Conservation (phyloP, 1,140 invertebrate genomes). For the Sinella curviseta region DNA sequence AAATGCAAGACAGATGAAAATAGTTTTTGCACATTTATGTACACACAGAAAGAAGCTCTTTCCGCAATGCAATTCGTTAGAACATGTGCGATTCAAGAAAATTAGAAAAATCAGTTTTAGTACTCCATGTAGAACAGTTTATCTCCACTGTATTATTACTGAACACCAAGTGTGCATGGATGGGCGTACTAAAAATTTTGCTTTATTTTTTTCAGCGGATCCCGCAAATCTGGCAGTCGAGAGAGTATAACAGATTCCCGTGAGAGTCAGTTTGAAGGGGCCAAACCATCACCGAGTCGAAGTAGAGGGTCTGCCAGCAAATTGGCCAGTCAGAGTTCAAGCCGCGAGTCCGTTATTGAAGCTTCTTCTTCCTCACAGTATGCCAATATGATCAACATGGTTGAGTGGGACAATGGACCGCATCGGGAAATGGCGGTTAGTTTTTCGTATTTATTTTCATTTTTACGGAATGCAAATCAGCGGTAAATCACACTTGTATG, state of each 20-base stretch:
- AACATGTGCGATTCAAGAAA: no score
- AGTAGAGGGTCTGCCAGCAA: constrained; percentile 29
- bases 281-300: constrained; percentile 12
- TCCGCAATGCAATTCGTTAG: no score
- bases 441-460: no score
- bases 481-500: no score
- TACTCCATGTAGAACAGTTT: no score
- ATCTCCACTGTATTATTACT: no score
- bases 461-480: no score
- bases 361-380: constrained; percentile 42
- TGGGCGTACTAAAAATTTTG: no score
- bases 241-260: constrained; percentile 37
- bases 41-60: no score
- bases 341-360: constrained; percentile 46
- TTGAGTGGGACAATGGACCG: constrained; percentile 62
- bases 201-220: constrained; percentile 12
- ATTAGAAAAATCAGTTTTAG: no score
- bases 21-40: no score
- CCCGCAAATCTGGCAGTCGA: constrained; percentile 32
- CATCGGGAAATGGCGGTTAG: constrained; percentile 96
- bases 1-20: not conserved
- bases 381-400: constrained; percentile 54
- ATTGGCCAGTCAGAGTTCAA: constrained; percentile 43
- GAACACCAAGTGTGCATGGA: no score
- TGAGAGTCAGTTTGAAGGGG: constrained; percentile 38